phyloP scores from a whole-genome alignment of 2,113 vertebrate species.

The Epinephelus fuscoguttatus region DNA sequence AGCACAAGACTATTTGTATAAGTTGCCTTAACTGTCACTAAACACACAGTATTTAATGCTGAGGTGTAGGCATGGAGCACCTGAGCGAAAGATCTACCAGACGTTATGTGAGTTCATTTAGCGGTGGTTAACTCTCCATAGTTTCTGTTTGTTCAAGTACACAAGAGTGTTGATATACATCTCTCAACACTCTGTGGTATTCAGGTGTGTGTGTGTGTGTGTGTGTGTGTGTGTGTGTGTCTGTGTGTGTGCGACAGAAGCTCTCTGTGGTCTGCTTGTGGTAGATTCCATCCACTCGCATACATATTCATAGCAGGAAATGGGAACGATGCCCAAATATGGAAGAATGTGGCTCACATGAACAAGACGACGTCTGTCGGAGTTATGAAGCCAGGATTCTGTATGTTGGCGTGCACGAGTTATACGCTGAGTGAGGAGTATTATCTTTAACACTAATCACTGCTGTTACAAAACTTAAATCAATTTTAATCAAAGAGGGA shows the following conservation, averaged over 20 bases:
- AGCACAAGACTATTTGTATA: not conserved
- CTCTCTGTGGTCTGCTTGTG: slow-evolving; percentile 54
- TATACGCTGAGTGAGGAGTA: slow-evolving; percentile 9
- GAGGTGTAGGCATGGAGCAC: not conserved
- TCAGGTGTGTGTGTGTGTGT: slow-evolving; percentile 42
- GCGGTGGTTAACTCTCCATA: not conserved
- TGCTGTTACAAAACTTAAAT: slow-evolving; percentile 57
- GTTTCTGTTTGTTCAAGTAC: slow-evolving; percentile 33
- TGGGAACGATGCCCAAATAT: slow-evolving; percentile 56
- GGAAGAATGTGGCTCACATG: slow-evolving; percentile 44
- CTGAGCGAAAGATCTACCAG: not conserved
- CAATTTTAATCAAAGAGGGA: slow-evolving; percentile 63
- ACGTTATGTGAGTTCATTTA: slow-evolving; percentile 36
- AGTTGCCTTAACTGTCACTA: not conserved
- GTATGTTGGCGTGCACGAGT: not conserved
- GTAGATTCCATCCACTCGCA: slow-evolving; percentile 60
- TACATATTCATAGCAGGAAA: slow-evolving; percentile 75
- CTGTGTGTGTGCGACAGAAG: slow-evolving; percentile 29
- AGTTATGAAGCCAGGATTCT: slow-evolving; percentile 29
- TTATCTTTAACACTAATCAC: slow-evolving; percentile 60
- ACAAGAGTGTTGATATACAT: slow-evolving; percentile 41
- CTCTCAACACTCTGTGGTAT: slow-evolving; percentile 47
- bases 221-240: slow-evolving; percentile 38
- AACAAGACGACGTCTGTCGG: slow-evolving; percentile 55
- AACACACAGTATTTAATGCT: not conserved